Percentiles rank a stretch among this genome's conserved stretches.
phyloP scores from a whole-genome alignment of 2,888 invertebrate species.

The Thymelicus acteon region DNA sequence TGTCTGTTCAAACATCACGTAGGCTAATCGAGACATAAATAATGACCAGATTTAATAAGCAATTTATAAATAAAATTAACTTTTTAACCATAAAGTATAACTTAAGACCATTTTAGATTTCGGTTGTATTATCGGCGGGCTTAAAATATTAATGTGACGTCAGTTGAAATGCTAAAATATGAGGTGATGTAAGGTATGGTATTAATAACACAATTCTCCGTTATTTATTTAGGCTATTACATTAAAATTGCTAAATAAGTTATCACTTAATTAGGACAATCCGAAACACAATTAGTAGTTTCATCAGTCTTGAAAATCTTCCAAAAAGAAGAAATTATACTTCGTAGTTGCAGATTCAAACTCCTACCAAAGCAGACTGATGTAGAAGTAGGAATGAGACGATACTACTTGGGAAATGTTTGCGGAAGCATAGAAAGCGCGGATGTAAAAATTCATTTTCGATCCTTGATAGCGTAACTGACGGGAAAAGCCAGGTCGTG shows the following conservation, averaged over 20 bases:
- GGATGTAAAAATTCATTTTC: not conserved
- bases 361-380: too few species aligned
- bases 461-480: slow-evolving; percentile 1
- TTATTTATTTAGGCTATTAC: not conserved
- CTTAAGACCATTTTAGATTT: slow-evolving; percentile 17
- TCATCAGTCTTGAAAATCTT: too few species aligned
- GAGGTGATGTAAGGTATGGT: not conserved
- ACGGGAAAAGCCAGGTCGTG: slow-evolving; percentile 16
- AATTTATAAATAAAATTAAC: slow-evolving; percentile 22
- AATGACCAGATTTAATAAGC: slow-evolving; percentile 17
- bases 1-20: slow-evolving; percentile 18
- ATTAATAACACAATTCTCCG: not conserved
- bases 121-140: slow-evolving; percentile 2
- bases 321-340: too few species aligned
- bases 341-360: too few species aligned
- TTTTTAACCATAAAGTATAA: slow-evolving; percentile 15
- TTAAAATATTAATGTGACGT: slow-evolving; percentile 16
- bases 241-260: not conserved
- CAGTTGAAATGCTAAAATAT: not conserved
- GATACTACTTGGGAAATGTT: too few species aligned
- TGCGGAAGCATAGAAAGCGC: too few species aligned
- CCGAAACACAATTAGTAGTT: too few species aligned
- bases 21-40: slow-evolving; percentile 23
- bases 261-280: not conserved
- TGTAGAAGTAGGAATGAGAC: too few species aligned